These are phyloP conservation scores for Gymnodraco acuticeps DNA, from an alignment of 2,797 vertebrate genomes.

Conservation along the genomic window DNA sequence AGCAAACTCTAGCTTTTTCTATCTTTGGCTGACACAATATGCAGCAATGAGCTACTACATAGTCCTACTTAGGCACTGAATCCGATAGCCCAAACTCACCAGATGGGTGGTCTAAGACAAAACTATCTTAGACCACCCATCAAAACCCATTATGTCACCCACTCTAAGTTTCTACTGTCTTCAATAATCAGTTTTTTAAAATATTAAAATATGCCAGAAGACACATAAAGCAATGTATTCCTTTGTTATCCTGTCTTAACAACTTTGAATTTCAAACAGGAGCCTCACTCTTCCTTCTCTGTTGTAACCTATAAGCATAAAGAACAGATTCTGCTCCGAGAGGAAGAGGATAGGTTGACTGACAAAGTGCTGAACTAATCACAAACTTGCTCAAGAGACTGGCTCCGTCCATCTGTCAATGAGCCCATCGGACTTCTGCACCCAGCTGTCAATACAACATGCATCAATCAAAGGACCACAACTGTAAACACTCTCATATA, in stretches of 20 bases:
- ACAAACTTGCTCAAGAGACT: slow-evolving; percentile 7
- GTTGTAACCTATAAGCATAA: not conserved
- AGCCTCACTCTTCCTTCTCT: not conserved
- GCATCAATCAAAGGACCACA: slow-evolving; percentile 45
- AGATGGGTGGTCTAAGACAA: too few species aligned
- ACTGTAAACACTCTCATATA: slow-evolving; percentile 16
- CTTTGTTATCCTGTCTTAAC: not conserved
- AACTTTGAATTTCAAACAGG: not conserved
- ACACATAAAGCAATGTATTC: not conserved
- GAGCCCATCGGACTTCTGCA: slow-evolving; percentile 23
- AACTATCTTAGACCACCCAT: not conserved
- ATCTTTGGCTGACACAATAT: too few species aligned
- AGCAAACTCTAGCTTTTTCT: too few species aligned
- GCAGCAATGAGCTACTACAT: too few species aligned
- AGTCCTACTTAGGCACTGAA: not conserved
- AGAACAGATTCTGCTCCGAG: not conserved
- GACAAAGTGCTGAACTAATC: slow-evolving; percentile 34
- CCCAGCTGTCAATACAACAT: slow-evolving; percentile 35
- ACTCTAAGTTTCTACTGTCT: not conserved
- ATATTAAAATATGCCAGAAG: not conserved
- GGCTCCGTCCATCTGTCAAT: slow-evolving; percentile 21
- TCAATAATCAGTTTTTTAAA: not conserved
- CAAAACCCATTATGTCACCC: not conserved
- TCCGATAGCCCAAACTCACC: too few species aligned
- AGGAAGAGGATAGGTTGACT: not conserved